phyloP scores from a whole-genome alignment of 2,888 invertebrate genomes.

The Oscheius sp. region DNA sequence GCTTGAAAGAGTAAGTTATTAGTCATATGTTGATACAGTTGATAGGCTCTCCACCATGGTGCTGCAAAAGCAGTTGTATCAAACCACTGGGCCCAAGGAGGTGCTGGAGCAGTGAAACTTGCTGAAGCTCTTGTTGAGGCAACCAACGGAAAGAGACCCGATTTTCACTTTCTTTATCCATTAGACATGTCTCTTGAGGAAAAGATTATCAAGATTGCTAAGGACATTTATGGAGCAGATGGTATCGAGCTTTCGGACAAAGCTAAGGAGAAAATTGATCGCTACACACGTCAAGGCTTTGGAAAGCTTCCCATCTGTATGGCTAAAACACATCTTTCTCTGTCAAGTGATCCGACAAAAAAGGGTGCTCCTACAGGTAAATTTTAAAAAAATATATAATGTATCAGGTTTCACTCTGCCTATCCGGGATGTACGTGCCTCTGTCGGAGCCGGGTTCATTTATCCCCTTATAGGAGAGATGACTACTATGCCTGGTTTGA shows the following conservation, averaged over 20 bases:
- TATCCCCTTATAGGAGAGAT: slow-evolving; percentile 89
- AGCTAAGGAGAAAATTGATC: slow-evolving; percentile 78
- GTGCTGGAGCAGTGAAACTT: slow-evolving; percentile 84
- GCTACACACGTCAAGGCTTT: slow-evolving; percentile 84
- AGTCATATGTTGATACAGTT: too few relatives aligned
- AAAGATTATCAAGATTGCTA: slow-evolving; percentile 88
- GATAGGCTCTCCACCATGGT: slow-evolving; percentile 80
- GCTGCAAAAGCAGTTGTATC: slow-evolving; percentile 88
- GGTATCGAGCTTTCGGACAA: slow-evolving; percentile 81
- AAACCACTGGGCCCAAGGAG: slow-evolving; percentile 88
- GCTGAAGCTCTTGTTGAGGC: slow-evolving; percentile 87
- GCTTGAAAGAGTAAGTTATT: slow-evolving; percentile 75
- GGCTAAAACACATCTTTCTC: slow-evolving; percentile 94
- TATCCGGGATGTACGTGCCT: slow-evolving; percentile 86
- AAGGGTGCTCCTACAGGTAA: slow-evolving; percentile 86
- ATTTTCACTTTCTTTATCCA: slow-evolving; percentile 64
- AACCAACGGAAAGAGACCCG: neutral
- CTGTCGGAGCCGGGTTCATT: slow-evolving; percentile 94
- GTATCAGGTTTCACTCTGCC: slow-evolving; percentile 82
- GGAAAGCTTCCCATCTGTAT: slow-evolving; percentile 91
- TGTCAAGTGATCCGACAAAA: slow-evolving; percentile 86
- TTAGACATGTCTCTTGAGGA: slow-evolving; percentile 79
- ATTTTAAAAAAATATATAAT: neutral
- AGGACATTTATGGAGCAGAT: slow-evolving; percentile 95
- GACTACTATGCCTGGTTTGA: slow-evolving; percentile 87